phyloP scores from a whole-genome alignment of 2,113 vertebrate species.

The Eleginops maclovinus region DNA sequence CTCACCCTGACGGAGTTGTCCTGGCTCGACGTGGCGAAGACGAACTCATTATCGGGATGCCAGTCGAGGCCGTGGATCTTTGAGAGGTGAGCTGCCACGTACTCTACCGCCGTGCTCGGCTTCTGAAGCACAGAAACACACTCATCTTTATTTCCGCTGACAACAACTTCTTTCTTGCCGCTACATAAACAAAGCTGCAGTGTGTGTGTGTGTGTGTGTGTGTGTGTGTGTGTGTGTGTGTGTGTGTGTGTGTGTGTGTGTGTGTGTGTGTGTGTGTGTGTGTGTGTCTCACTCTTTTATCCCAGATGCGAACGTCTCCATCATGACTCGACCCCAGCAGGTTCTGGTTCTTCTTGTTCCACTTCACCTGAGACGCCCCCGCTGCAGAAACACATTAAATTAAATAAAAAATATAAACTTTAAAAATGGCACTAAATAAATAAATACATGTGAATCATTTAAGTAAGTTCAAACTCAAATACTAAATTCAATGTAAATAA shows the following conservation, averaged over 20 bases:
- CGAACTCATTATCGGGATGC: slow-evolving; percentile 96
- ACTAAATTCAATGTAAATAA: no score
- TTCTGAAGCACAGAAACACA: slow-evolving; percentile 82
- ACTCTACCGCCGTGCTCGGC: slow-evolving; percentile 95
- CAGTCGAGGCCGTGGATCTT: slow-evolving; percentile 98
- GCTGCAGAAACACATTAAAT: slow-evolving; percentile 86
- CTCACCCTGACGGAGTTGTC: slow-evolving; percentile 98
- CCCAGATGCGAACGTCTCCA: slow-evolving; percentile 97
- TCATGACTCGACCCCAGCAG: slow-evolving; percentile 97
- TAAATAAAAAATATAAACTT: no score
- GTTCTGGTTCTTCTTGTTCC: slow-evolving; percentile 93
- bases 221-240: no score
- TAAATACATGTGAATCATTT: no score
- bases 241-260: no score
- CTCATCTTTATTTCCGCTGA: no score
- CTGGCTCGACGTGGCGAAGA: slow-evolving; percentile 96
- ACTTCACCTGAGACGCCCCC: slow-evolving; percentile 99
- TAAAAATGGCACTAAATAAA: no score
- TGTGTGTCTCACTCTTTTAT: slow-evolving; percentile 88
- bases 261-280: no score
- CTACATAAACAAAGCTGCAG: no score
- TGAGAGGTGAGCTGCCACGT: slow-evolving; percentile 96
- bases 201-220: no score
- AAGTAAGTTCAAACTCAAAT: no score
- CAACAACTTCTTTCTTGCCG: no score